Evolutionary conservation across 2,888 invertebrate genomes (phyloP).

Genomic region (Catotricha subobsoleta): DNA sequence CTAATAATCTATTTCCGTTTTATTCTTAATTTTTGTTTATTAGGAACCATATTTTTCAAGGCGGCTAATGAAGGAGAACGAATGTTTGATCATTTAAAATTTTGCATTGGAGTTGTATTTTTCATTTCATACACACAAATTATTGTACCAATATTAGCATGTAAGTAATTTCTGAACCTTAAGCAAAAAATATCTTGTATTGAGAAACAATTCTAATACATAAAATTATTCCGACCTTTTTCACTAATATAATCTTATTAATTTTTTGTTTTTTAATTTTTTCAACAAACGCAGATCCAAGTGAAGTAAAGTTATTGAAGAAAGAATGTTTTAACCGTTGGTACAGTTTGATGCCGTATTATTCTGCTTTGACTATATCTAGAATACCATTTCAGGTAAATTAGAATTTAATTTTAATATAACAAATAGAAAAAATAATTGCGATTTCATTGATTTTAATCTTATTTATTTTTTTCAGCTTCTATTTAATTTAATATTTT

Average conservation of each 20-base stretch:
- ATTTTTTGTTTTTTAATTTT: constrained; percentile 15
- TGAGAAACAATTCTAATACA: neutral
- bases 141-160: constrained; percentile 47
- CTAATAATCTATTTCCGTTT: neutral
- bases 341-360: constrained; percentile 46
- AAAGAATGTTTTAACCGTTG: constrained; percentile 53
- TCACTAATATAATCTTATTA: too few relatives aligned
- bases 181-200: neutral
- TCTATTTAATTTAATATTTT: constrained; percentile 38
- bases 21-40: constrained; percentile 8
- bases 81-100: constrained; percentile 50
- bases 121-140: constrained; percentile 50
- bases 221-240: neutral
- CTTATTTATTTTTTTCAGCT: constrained; percentile 24
- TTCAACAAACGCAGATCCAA: constrained; percentile 41
- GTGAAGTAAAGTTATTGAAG: constrained; percentile 47
- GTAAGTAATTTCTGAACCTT: constrained; percentile 31
- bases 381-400: constrained; percentile 37
- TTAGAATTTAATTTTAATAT: neutral
- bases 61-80: constrained; percentile 44
- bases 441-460: too few relatives aligned
- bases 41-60: constrained; percentile 41
- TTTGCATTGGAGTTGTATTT: constrained; percentile 44
- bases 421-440: too few relatives aligned
- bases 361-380: constrained; percentile 42